Evolutionary conservation across 1,140 invertebrate species (phyloP), one percentile per base, ranked within the genome.

Genomic region (Anadara kagoshimensis): DNA sequence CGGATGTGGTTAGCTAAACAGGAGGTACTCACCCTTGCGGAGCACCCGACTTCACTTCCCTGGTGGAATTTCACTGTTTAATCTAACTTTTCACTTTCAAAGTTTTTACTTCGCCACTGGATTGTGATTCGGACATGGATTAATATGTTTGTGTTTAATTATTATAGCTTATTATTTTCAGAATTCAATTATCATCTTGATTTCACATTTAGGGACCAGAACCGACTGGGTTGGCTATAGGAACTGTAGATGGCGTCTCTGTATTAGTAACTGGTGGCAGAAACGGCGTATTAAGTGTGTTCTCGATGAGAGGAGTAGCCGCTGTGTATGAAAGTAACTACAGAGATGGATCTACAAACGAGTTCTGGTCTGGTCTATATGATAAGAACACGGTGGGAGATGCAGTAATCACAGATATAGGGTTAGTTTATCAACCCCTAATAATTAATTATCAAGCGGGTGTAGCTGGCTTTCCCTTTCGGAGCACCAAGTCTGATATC

Each of bases 351-450:
- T 4, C 7, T 1, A 59, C 56, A 10, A 57, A 22, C n/a, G 64
- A 74, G 49, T 41, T 22, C 11, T 74, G 72, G 72, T 49, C 56
- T 41, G 45, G 12, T 11, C 58, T 73, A 8, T 73, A 73, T 49
- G 18, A 12, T 4, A 54, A 20, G 11, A 16, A 63, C 11, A 43
- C 10, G 0, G 58, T 64, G 7, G 71, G 71, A 36, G 65, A 73
- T 36, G 56, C 26, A 36, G 26, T 41, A 1, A 68, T 73, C 10
- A 36, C 64, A n/a, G 64, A 73, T 22, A 68, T 73, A 7, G 65
- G 65, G 71, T 73, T 67, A 20, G 66, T 41, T 44, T 44, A 7
- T n/a, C 16, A 24, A n/a, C n/a, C n/a, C n/a, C n/a, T n/a, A n/a
- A n/a, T n/a, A n/a, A n/a, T n/a, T n/a, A n/a, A n/a, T n/a, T n/a